Evolutionary conservation across 2,113 vertebrate genomes (phyloP), one percentile per base, ranked within the genome.

Genomic region (Oryzias javanicus): DNA sequence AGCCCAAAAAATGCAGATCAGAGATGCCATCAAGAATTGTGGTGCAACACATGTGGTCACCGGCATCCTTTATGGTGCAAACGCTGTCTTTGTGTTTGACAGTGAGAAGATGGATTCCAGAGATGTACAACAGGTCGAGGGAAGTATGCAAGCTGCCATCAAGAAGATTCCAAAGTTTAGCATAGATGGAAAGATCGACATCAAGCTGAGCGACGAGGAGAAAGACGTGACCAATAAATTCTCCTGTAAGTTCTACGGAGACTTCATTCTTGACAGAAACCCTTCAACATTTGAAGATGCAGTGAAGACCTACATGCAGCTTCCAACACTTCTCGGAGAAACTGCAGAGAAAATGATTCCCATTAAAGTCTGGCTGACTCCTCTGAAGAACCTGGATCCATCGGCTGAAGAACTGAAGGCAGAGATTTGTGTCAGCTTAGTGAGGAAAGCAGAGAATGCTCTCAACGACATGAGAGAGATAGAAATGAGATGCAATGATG

Each of bases 401-500:
- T 1, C 2, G 16, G 27, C 45, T 19, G 1, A 59, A 47, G 18
- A 35, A 18, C 1, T 54, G 40, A 5, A 29, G 0, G 4, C 6
- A 1, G 53, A 6, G 0, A 55, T 77, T 41, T 63, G 49, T 0
- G 0, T 3, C 13, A 22, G 22, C 3, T 22, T 22, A 22, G 22
- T 22, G 22, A 22, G 22, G 22, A 22, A 22, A 22, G 22, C 55
- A 1, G 3, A 13, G 7, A 58, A 4, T 4, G 19, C 4, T 0
- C 5, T 49, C 2, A 0, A 64, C 1, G 5, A 4, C 53, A 16
- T 72, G 1, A 42, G 55, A 0, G 0, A 35, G 18, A 6, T 35
- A 1, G 6, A 2, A 44, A 27, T 22, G 22, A 51, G 49, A n/a
- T 84, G 65, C 44, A 82, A 84, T 0, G 86, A 89, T 4, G n/a